Base-by-base conservation (phyloP, 2,113 vertebrate genomes). In the Octodon degus region DNA sequence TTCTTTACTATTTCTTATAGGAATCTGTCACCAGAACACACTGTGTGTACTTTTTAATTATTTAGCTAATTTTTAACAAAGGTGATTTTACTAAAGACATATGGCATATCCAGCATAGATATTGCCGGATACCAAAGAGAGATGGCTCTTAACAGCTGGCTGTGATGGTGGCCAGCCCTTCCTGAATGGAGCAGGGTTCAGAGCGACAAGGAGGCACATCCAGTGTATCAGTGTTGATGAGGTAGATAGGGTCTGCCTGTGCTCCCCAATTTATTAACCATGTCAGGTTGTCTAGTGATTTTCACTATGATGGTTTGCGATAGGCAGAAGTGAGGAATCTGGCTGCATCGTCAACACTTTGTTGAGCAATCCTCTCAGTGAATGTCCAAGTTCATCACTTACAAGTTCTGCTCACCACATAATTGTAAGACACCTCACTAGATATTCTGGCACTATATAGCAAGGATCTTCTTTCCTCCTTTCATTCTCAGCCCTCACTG, bases 181-280 rank as follows among this genome's bases (percentile, higher is more conserved):
- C 6, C 4, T 20, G 1, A 40, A 11, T 13, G 12, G 4, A 53
- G 25, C 19, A 37, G 12, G 19, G 20, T n/a, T 3, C 13, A 81
- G 25, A 25, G 17, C 20, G 20, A 32, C 2, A 30, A 47, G 30
- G 2, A 17, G 2, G 1, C 16, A 32, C 24, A 1, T 2, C 5
- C 3, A 0, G 22, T 32, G 43, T 2, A 67, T 50, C 9, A 13
- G 5, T 8, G 12, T 53, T 55, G 19, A 1, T 13, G 22, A 8
- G 25, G n/a, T 17, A 22, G 37, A 62, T 13, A 27, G 40, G 13
- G 0, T 11, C 58, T 22, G 19, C 19, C 16, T 25, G 25, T 40
- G 24, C 30, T 86, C 47, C 37, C 81, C 27, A 14, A 1, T 2
- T 55, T 82, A 43, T 14, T 77, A 77, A 34, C 16, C 32, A 0